A percentile compares a stretch with the other conserved stretches of the same genome.
phyloP scores from a whole-genome alignment of 2,113 vertebrate species.

The Callopanchax toddi region DNA sequence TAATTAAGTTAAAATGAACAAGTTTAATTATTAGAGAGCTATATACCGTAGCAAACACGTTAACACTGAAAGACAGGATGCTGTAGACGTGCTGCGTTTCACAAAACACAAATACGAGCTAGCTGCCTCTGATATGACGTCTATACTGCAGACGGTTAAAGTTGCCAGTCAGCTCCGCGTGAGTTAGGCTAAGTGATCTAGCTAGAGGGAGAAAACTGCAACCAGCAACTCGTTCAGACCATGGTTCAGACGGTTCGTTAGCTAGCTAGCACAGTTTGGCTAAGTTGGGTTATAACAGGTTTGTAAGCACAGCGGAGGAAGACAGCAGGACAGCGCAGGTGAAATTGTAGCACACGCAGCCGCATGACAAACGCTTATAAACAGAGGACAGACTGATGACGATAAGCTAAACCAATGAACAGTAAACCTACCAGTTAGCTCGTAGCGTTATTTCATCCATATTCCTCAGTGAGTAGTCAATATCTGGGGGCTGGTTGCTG shows the following conservation, averaged over 20 bases:
- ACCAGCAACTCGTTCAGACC: neutral
- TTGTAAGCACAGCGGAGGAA: conserved; percentile 23
- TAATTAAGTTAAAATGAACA: neutral
- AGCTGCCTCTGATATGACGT: conserved; percentile 21
- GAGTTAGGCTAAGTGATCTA: conserved; percentile 2
- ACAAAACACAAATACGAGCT: neutral
- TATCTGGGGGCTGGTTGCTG: conserved; percentile 53
- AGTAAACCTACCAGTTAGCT: conserved; percentile 63
- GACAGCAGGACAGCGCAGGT: neutral
- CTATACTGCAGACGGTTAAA: conserved; percentile 10
- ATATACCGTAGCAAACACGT: conserved; percentile 8
- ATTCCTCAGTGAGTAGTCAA: conserved; percentile 34
- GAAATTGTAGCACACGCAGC: neutral
- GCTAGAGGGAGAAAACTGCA: conserved; percentile 5
- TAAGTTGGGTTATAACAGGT: conserved; percentile 51
- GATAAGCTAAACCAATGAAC: neutral
- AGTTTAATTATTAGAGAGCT: neutral
- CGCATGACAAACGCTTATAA: neutral
- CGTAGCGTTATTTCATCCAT: conserved; percentile 67
- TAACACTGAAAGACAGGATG: neutral
- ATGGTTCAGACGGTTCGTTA: conserved; percentile 9
- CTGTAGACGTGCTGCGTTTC: neutral
- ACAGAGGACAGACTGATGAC: no score
- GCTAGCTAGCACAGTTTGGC: conserved; percentile 55
- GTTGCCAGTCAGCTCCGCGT: conserved; percentile 25